Evolutionary conservation across 1,140 invertebrate species (phyloP).

Genomic region (Druon quercuslanigerum): DNA sequence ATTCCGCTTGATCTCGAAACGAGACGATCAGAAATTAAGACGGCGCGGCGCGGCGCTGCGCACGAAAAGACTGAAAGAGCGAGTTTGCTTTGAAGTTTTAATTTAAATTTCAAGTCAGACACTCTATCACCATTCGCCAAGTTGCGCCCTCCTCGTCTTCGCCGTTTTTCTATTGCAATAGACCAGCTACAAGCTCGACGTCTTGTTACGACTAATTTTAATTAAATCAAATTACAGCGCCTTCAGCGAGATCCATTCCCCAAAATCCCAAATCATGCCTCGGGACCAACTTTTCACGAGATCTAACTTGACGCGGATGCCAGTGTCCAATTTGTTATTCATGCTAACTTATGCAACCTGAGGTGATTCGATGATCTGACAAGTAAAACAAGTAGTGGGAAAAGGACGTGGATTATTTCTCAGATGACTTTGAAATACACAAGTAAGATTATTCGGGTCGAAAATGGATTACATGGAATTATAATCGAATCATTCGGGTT

Average conservation of each 20-base stretch:
- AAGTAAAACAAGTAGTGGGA: no score
- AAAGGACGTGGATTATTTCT: no score
- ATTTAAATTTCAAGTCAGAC: background rate
- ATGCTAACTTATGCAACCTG: background rate
- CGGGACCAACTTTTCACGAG: background rate
- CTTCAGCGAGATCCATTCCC: no score
- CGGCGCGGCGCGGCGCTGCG: no score
- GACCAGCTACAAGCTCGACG: background rate
- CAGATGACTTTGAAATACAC: no score
- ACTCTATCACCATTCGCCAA: background rate
- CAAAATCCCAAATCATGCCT: no score
- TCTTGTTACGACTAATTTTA: constrained; percentile 6
- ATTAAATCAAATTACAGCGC: constrained; percentile 17
- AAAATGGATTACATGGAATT: no score
- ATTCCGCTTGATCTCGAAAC: constrained; percentile 30
- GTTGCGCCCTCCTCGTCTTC: background rate
- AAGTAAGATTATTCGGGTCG: no score
- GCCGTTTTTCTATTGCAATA: constrained; percentile 3
- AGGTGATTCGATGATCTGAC: background rate
- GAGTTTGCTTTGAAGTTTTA: constrained; percentile 29
- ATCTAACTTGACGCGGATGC: background rate
- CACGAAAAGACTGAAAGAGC: background rate
- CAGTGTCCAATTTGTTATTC: constrained; percentile 8
- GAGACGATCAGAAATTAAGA: constrained; percentile 43
- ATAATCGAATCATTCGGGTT: no score